Base-by-base conservation (phyloP, 2,888 invertebrate species). In the Drepanosiphum platanoidis region DNA sequence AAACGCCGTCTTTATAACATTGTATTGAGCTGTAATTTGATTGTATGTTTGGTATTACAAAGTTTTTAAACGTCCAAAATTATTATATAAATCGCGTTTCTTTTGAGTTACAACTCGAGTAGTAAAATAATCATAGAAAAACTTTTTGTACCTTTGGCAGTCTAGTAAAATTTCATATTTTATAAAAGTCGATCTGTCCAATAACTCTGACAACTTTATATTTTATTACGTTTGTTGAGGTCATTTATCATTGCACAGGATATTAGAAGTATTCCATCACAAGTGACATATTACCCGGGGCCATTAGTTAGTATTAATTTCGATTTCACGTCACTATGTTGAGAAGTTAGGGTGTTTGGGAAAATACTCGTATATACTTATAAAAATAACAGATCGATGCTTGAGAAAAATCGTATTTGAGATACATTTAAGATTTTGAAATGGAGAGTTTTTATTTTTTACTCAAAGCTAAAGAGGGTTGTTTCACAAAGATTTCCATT, bases 241-340 rank as follows among this genome's bases (percentile, higher is more conserved):
- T 77, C 84, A 77, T 84, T 84, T 77, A 84, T 84, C 84, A 84
- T 30, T 68, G 30, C 68, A 4, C 46, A 32, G 30, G 39, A 68
- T 42, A 46, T 83, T 68, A 75, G 52, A 83, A 83, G 84, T 84
- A 77, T 84, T 84, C 84, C 84, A 84, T 84, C 84, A 84, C 46
- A 58, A 77, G 68, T 84, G 84, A 84, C 84, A 75, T 77, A 68
- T 77, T 84, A 77, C 77, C 13, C 46, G 15, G 27, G 36, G 68
- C 84, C 75, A 84, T 84, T 84, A 84, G 84, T 75, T 58, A 22
- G 68, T 84, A 77, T 84, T 77, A 77, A 75, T 84, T 84, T 84
- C 30, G 84, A 84, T 84, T 68, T n/a, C 39, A 68, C 34, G 66
- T 74, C 83, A 46, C 52, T 77, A 34, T 5, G 30, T 30, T 30